Evolutionary conservation across 2,797 vertebrate genomes (phyloP).

Genomic region (Ceyx erithaca): DNA sequence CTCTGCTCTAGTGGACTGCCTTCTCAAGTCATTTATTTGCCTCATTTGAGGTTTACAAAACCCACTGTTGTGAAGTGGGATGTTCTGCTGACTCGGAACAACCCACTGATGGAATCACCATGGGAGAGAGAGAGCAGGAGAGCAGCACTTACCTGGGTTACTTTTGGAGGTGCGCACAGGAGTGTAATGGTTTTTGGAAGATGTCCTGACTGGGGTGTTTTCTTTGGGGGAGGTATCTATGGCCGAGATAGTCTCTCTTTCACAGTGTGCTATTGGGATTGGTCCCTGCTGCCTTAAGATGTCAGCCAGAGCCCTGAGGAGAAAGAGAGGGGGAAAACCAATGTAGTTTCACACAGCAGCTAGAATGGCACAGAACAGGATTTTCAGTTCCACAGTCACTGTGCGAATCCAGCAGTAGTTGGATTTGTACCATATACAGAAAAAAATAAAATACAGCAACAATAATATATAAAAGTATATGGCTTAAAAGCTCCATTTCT

Average conservation of each 20-base stretch:
- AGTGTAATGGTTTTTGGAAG: constrained; percentile 97
- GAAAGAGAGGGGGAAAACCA: not conserved
- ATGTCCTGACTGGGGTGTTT: constrained; percentile 91
- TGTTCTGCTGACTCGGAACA: not conserved
- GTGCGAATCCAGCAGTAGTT: not conserved
- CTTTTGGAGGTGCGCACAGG: constrained; percentile 93
- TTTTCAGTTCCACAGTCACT: not conserved
- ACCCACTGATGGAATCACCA: not conserved
- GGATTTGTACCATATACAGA: not conserved
- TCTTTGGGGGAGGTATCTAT: constrained; percentile 97
- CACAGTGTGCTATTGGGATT: constrained; percentile 96
- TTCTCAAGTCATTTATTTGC: not conserved
- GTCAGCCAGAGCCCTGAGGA: constrained; percentile 93
- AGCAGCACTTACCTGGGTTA: constrained; percentile 85
- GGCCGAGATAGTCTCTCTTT: constrained; percentile 96
- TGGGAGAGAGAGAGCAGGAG: not conserved
- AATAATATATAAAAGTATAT: not conserved
- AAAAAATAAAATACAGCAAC: not conserved
- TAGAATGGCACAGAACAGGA: not conserved
- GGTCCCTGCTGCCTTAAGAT: constrained; percentile 98
- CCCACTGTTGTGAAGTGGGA: not conserved
- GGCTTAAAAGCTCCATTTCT: not conserved
- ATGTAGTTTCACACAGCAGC: not conserved
- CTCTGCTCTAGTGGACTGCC: not conserved
- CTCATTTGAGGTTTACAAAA: not conserved